phyloP scores from a whole-genome alignment of 2,113 vertebrate genomes.

The Empidonax alnorum region DNA sequence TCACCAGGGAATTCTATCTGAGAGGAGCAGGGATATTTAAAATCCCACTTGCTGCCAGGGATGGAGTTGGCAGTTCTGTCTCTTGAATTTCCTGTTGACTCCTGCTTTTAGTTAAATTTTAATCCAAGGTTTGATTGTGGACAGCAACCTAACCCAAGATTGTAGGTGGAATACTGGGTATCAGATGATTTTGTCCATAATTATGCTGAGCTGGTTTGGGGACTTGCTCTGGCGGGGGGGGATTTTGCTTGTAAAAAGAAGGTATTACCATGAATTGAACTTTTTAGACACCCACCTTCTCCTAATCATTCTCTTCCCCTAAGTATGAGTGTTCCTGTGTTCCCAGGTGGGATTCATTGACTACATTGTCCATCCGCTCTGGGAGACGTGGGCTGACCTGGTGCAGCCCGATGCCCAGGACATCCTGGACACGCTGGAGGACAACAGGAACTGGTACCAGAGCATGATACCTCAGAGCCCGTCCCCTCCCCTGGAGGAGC shows the following conservation, averaged over 20 bases:
- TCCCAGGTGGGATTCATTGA: slow-evolving; percentile 94
- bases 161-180: background rate
- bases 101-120: background rate
- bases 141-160: accelerated
- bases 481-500: slow-evolving; percentile 90
- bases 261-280: accelerated
- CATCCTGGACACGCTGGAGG: slow-evolving; percentile 95
- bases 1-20: background rate
- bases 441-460: slow-evolving; percentile 99
- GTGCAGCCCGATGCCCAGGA: slow-evolving; percentile 98
- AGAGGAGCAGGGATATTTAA: too few species aligned
- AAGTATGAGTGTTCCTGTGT: background rate
- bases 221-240: background rate
- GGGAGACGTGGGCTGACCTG: slow-evolving; percentile 98
- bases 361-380: slow-evolving; percentile 96
- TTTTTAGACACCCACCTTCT: accelerated
- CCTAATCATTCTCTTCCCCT: background rate
- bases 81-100: background rate
- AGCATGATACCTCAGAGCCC: slow-evolving; percentile 98
- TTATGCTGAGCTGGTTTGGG: background rate
- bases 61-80: background rate
- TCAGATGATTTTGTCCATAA: accelerated
- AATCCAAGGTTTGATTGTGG: background rate
- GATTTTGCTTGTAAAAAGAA: background rate
- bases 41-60: accelerated